These are phyloP conservation scores for Fringilla coelebs DNA, from an alignment of 2,797 vertebrate genomes.

Conservation along the genomic window DNA sequence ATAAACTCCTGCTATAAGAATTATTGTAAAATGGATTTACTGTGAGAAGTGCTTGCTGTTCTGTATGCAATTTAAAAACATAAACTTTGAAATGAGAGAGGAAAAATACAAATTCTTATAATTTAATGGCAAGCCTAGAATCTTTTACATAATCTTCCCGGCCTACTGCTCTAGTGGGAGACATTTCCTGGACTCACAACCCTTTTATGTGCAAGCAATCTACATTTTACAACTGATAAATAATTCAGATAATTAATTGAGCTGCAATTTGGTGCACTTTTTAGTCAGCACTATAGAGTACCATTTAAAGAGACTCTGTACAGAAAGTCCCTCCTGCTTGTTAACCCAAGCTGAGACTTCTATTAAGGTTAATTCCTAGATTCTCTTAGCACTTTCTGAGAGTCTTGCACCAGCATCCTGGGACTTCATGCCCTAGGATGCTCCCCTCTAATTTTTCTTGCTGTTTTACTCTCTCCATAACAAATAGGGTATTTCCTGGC, in stretches of 20 bases:
- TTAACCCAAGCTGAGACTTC: background rate
- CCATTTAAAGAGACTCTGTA: background rate
- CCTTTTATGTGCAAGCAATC: constrained; percentile 59
- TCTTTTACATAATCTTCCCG: constrained; percentile 34
- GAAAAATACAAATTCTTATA: constrained; percentile 19
- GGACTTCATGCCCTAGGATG: background rate
- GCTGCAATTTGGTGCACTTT: constrained; percentile 46
- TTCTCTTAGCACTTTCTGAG: background rate
- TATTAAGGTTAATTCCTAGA: background rate
- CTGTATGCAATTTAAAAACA: background rate
- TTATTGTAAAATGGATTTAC: background rate
- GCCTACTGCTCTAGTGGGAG: constrained; percentile 54
- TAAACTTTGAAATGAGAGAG: background rate
- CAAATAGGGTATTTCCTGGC: background rate
- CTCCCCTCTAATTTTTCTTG: background rate
- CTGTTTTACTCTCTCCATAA: background rate
- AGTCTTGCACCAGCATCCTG: background rate
- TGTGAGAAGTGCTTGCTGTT: background rate
- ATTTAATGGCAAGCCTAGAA: constrained; percentile 8
- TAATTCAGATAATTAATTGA: constrained; percentile 70
- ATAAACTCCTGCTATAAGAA: background rate
- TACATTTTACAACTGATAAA: constrained; percentile 67
- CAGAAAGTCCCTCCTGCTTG: background rate
- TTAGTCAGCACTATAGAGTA: constrained; percentile 40
- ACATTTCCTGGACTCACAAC: constrained; percentile 54